Conservation (phyloP, 1,140 invertebrate genomes). For the Caenorhabditis inopinata region DNA sequence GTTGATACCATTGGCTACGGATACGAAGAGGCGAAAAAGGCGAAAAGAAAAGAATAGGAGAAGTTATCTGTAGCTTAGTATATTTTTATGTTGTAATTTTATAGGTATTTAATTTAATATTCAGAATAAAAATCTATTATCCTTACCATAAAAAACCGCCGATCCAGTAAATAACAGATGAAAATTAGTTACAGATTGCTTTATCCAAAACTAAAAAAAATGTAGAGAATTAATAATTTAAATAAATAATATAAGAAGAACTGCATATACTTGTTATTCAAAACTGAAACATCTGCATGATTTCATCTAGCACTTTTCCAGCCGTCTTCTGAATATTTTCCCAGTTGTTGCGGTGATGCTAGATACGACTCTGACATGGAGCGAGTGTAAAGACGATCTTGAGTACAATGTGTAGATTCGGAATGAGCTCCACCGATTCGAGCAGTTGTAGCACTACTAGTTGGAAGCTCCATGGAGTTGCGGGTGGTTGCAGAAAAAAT, state of each 20-base stretch:
- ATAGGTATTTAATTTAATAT: too few relatives aligned
- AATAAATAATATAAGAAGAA: too few relatives aligned
- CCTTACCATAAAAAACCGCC: too few relatives aligned
- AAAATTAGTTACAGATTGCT: too few relatives aligned
- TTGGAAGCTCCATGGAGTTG: slow-evolving; percentile 6
- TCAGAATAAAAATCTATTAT: too few relatives aligned
- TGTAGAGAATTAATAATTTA: too few relatives aligned
- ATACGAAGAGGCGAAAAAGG: slow-evolving; percentile 38
- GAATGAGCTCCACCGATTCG: not conserved
- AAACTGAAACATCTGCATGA: too few relatives aligned
- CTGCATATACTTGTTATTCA: too few relatives aligned
- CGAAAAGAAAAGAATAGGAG: slow-evolving; percentile 18
- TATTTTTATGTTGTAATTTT: too few relatives aligned
- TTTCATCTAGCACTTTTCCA: not conserved
- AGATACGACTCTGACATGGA: not conserved
- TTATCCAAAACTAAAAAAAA: too few relatives aligned
- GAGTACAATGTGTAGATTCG: not conserved
- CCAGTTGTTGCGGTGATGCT: not conserved
- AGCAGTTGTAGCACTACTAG: not conserved
- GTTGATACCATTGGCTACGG: slow-evolving; percentile 43
- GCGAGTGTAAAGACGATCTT: not conserved
- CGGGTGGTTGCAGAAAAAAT: not conserved
- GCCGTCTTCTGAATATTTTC: not conserved
- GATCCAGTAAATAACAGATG: too few relatives aligned
- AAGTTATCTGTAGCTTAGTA: too few relatives aligned